Conservation (phyloP, 2,888 invertebrate genomes). For the Pyrochroa serraticornis region DNA sequence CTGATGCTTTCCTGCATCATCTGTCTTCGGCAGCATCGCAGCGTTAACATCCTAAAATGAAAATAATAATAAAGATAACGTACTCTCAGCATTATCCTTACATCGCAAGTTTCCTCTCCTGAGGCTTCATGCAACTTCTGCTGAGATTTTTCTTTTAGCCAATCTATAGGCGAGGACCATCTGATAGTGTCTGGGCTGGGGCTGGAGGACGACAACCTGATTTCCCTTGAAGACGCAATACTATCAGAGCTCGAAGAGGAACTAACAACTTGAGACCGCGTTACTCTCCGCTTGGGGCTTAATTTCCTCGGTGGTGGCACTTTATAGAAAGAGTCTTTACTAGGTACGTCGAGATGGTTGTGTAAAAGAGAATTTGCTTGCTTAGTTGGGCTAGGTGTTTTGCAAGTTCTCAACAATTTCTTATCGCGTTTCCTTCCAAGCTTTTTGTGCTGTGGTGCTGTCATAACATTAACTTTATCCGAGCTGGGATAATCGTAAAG, state of each 20-base stretch:
- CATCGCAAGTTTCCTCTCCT: background rate
- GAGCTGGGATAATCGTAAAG: slow-evolving; percentile 81
- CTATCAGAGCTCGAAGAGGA: slow-evolving; percentile 69
- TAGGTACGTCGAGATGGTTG: slow-evolving; percentile 68
- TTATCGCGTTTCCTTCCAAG: slow-evolving; percentile 69
- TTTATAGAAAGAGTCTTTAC: slow-evolving; percentile 54
- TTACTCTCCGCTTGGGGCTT: slow-evolving; percentile 65
- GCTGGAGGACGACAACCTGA: slow-evolving; percentile 55
- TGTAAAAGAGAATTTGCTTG: slow-evolving; percentile 63
- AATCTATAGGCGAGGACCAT: slow-evolving; percentile 56
- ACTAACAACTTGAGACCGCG: slow-evolving; percentile 62
- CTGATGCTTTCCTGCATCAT: slow-evolving; percentile 62
- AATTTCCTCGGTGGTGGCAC: slow-evolving; percentile 60
- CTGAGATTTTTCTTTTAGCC: slow-evolving; percentile 51
- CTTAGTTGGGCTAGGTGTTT: slow-evolving; percentile 64
- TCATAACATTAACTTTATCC: slow-evolving; percentile 63
- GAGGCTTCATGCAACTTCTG: slow-evolving; percentile 51
- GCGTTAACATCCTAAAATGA: slow-evolving; percentile 51
- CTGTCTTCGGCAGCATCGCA: slow-evolving; percentile 67
- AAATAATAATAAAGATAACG: slow-evolving; percentile 4
- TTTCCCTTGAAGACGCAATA: slow-evolving; percentile 60
- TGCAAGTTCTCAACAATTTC: slow-evolving; percentile 56
- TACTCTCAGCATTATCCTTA: background rate
- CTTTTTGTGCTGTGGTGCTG: slow-evolving; percentile 63
- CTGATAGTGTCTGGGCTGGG: slow-evolving; percentile 57